Evolutionary conservation across 1,140 invertebrate species (phyloP).

Genomic region (Lepidostoma basale): DNA sequence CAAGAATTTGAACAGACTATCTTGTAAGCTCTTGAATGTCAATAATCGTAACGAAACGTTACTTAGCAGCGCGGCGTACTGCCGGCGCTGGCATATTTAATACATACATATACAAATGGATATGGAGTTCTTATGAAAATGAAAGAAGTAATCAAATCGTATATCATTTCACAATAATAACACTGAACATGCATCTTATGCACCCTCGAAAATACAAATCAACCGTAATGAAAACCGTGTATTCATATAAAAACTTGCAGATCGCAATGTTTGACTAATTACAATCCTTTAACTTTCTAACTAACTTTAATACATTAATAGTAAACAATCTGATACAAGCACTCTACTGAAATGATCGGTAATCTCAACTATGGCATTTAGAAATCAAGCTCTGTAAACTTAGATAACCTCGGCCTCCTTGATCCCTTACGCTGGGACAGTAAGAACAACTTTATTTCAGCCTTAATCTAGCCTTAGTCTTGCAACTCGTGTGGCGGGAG

Average conservation of each 20-base stretch:
- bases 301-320: too few relatives aligned
- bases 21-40: slow-evolving; percentile 13
- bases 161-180: slow-evolving; percentile 11
- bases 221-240: too few relatives aligned
- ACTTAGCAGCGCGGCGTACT: neutral
- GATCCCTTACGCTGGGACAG: neutral
- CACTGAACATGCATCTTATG: too few relatives aligned
- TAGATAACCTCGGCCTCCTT: neutral
- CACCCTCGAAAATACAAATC: too few relatives aligned
- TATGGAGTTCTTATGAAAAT: slow-evolving; percentile 6
- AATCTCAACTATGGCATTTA: slow-evolving; percentile 22
- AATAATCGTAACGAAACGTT: slow-evolving; percentile 5
- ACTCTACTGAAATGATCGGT: too few relatives aligned
- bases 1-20: slow-evolving; percentile 2
- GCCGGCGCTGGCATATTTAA: neutral
- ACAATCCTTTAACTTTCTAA: too few relatives aligned
- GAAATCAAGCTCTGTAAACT: neutral
- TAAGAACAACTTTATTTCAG: slow-evolving; percentile 22
- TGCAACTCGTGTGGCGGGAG: neutral
- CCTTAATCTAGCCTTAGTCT: slow-evolving; percentile 25
- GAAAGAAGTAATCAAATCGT: neutral
- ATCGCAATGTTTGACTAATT: too few relatives aligned
- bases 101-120: slow-evolving; percentile 1
- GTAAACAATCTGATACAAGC: neutral
- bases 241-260: too few relatives aligned